Conservation (phyloP, 2,797 vertebrate species). For the Tapirus indicus region DNA sequence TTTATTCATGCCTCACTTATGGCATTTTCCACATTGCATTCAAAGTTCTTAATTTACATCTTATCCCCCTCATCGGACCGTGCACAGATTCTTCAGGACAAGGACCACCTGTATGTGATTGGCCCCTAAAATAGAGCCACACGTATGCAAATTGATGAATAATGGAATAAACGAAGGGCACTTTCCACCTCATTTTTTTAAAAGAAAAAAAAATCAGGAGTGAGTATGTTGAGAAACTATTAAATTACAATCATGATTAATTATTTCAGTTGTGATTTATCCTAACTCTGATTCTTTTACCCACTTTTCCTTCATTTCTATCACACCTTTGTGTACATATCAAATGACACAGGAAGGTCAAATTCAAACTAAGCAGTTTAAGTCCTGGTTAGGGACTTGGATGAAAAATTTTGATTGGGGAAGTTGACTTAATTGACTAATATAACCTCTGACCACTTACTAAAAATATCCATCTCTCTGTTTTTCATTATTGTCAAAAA, state of each 20-base stretch:
- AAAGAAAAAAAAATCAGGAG: not conserved
- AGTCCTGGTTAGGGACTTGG: not conserved
- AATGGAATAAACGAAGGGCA: not conserved
- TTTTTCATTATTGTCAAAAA: conserved; percentile 25
- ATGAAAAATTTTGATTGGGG: not conserved
- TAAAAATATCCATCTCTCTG: not conserved
- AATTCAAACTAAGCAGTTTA: not conserved
- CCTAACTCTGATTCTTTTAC: not conserved
- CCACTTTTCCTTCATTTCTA: not conserved
- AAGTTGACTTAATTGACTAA: not conserved
- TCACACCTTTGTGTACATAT: not conserved
- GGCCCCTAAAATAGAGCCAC: not conserved
- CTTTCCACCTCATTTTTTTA: not conserved
- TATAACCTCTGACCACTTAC: not conserved
- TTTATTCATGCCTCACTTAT: not conserved
- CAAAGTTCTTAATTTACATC: not conserved
- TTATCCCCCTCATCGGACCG: not conserved
- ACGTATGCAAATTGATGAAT: not conserved
- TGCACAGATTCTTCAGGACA: not conserved
- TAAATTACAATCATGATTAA: not conserved
- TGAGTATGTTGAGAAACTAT: not conserved
- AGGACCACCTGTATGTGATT: not conserved
- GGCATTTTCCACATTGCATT: not conserved
- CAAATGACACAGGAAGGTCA: not conserved
- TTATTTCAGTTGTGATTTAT: not conserved